Evolutionary conservation across 2,888 invertebrate species (phyloP).

Genomic region (Falcaria lacertinaria): DNA sequence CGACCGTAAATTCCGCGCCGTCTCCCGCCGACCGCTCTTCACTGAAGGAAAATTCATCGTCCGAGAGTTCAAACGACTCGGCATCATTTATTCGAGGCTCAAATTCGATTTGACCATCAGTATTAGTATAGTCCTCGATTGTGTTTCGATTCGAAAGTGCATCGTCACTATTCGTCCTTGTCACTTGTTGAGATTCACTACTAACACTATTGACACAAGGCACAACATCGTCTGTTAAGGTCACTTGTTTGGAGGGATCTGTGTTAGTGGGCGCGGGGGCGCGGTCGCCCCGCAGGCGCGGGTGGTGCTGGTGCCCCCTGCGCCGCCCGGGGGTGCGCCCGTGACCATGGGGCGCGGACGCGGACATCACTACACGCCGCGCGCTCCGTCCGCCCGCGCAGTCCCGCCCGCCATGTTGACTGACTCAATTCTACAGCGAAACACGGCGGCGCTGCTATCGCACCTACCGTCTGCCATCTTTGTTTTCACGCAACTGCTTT

Average conservation of each 20-base stretch:
- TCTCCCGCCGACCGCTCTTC: slow-evolving; percentile 69
- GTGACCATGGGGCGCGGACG: slow-evolving; percentile 78
- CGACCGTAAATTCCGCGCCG: slow-evolving; percentile 61
- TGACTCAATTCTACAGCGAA: slow-evolving; percentile 44
- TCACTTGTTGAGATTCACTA: slow-evolving; percentile 78
- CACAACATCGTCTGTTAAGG: slow-evolving; percentile 76
- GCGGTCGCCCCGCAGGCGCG: slow-evolving; percentile 82
- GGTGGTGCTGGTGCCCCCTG: slow-evolving; percentile 88
- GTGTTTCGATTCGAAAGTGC: slow-evolving; percentile 74
- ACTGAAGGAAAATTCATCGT: slow-evolving; percentile 67
- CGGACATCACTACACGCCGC: slow-evolving; percentile 77
- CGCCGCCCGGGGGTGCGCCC: slow-evolving; percentile 82
- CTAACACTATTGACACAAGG: slow-evolving; percentile 78
- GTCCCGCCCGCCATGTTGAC: slow-evolving; percentile 82
- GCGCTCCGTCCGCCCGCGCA: slow-evolving; percentile 71
- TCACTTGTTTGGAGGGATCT: slow-evolving; percentile 71
- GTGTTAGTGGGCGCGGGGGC: slow-evolving; percentile 71
- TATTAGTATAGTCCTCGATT: slow-evolving; percentile 57
- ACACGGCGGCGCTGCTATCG: slow-evolving; percentile 64
- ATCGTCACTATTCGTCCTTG: slow-evolving; percentile 79
- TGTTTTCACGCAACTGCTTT: slow-evolving; percentile 59
- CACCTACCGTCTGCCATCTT: slow-evolving; percentile 51
- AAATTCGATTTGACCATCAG: slow-evolving; percentile 62
- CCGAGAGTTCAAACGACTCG: slow-evolving; percentile 58
- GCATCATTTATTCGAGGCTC: slow-evolving; percentile 50